Base-by-base conservation (phyloP, 1,140 invertebrate species). In the Tribolium castaneum region DNA sequence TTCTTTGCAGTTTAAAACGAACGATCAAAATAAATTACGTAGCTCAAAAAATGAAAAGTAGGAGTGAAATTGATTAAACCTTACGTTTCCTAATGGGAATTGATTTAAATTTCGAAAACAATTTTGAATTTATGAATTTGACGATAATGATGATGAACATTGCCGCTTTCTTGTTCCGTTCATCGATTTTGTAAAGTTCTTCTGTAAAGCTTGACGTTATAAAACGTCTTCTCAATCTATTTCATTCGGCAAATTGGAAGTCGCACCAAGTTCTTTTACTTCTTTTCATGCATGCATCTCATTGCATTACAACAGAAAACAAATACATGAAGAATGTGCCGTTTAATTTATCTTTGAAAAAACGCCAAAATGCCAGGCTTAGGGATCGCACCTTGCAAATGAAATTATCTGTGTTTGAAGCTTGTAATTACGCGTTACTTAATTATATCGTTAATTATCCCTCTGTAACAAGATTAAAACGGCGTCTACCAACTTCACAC, bases 361-460 rank as follows among this genome's bases (percentile, higher is more conserved):
- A 45, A 45, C 5, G 0, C 25, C 25, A 30, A 30, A 30, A 30
- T 45, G 39, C 39, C 7, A 10, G n/a, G n/a, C 39, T 45, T 45
- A 45, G 2, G n/a, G 9, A 45, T 45, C 39, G 39, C 39, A 10
- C 39, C 9, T n/a, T 45, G 5, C 39, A 45, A n/a, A 45, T 45
- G 39, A 10, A 45, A 45, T 45, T 45, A 45, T 45, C 39, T 45
- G 39, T 22, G 19, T 25, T 59, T 22, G 22, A 59, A 22, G 10
- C 54, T 59, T 35, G 59, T 66, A 66, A 66, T 66, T 66, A 66
- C 22, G 34, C 59, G 59, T 66, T 22, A 66, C 14, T 66, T 66
- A 35, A 66, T 66, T 66, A 66, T 12, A 66, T 66, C 59, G 59
- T 66, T 66, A 66, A 66, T 35, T 66, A 66, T 66, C 59, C 59